A percentile compares a stretch with the other conserved stretches of the same genome.
These are phyloP conservation scores for Lindbergichthys nudifrons DNA, from an alignment of 2,797 vertebrate genomes.

Conservation along the genomic window DNA sequence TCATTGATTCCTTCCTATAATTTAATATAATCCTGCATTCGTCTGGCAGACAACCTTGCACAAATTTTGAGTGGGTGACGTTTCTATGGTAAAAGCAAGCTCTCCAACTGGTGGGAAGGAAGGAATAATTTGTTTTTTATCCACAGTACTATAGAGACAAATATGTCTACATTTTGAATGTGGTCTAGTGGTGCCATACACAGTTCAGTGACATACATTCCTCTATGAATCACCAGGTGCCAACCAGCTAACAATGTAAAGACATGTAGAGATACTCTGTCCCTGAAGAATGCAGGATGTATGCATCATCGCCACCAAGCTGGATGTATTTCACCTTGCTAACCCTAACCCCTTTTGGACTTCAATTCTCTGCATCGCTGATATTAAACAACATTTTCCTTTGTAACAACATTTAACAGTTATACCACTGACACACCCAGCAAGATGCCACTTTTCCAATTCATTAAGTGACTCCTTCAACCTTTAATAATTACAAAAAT, in stretches of 20 bases:
- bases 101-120: slow-evolving; percentile 56
- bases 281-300: background rate
- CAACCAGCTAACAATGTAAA: slow-evolving; percentile 14
- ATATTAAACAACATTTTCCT: slow-evolving; percentile 4
- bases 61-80: slow-evolving; percentile 79
- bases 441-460: slow-evolving; percentile 5
- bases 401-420: slow-evolving; percentile 1
- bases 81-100: slow-evolving; percentile 78
- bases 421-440: slow-evolving; percentile 6
- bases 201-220: slow-evolving; percentile 16
- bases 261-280: background rate
- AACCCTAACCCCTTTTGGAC: background rate
- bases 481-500: slow-evolving; percentile 14
- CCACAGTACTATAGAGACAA: slow-evolving; percentile 35
- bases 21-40: slow-evolving; percentile 25
- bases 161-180: slow-evolving; percentile 14
- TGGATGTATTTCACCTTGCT: slow-evolving; percentile 11
- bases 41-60: slow-evolving; percentile 61
- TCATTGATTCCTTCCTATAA: slow-evolving; percentile 11
- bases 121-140: slow-evolving; percentile 31
- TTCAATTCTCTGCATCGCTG: background rate
- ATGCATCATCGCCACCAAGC: background rate
- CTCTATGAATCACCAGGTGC: slow-evolving; percentile 18
- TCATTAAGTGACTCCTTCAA: slow-evolving; percentile 3
- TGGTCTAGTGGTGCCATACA: slow-evolving; percentile 1